These are phyloP conservation scores for Halictus quadricinctus DNA, from an alignment of 2,888 invertebrate genomes.

Conservation along the genomic window DNA sequence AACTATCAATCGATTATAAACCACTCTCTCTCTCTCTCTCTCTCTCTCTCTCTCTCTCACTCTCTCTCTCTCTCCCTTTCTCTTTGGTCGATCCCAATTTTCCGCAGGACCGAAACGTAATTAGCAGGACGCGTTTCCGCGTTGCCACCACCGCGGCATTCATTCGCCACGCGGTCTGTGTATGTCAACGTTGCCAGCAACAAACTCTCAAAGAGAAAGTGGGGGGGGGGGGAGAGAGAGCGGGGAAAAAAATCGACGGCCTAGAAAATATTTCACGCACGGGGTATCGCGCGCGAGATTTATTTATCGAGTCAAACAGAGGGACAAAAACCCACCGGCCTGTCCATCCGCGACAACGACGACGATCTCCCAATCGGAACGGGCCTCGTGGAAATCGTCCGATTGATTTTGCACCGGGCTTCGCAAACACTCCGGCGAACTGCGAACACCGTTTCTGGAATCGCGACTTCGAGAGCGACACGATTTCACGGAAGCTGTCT, in stretches of 20 bases:
- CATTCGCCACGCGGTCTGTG: conserved; percentile 30
- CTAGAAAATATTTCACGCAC: background rate
- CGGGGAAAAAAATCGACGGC: conserved; percentile 2
- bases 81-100: conserved; percentile 37
- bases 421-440: background rate
- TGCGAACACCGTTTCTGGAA: background rate
- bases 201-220: background rate
- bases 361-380: background rate
- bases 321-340: background rate
- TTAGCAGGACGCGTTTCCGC: conserved; percentile 33
- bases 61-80: background rate
- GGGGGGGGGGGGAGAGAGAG: too few species aligned
- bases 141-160: conserved; percentile 4
- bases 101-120: conserved; percentile 43
- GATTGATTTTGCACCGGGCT: background rate
- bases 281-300: background rate
- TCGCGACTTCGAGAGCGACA: background rate
- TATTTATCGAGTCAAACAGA: background rate
- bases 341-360: conserved; percentile 8
- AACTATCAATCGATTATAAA: conserved; percentile 50
- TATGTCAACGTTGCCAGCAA: conserved; percentile 24
- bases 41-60: background rate
- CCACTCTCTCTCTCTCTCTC: background rate
- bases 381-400: background rate
- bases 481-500: background rate